Evolutionary conservation across 2,888 invertebrate genomes (phyloP).

Genomic region (Gnatocerus cornutus): DNA sequence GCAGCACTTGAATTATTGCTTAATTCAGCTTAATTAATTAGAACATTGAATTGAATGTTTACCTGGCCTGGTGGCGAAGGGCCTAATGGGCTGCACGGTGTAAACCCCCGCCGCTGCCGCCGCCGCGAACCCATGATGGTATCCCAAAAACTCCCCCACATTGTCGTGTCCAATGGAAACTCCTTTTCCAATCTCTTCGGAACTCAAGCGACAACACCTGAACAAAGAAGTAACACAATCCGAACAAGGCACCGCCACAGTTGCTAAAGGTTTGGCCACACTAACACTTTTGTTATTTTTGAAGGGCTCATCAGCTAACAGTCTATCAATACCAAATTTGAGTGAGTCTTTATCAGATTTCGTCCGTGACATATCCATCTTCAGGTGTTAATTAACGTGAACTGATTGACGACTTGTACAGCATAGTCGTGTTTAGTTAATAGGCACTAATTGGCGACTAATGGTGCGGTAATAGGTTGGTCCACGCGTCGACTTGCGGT

Average conservation of each 20-base stretch:
- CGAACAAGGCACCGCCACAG: slow-evolving; percentile 73
- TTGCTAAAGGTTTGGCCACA: slow-evolving; percentile 65
- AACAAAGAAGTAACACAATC: slow-evolving; percentile 79
- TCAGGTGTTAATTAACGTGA: slow-evolving; percentile 15
- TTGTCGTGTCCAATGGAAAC: slow-evolving; percentile 40
- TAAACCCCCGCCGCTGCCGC: slow-evolving; percentile 54
- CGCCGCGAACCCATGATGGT: slow-evolving; percentile 49
- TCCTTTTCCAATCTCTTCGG: slow-evolving; percentile 23
- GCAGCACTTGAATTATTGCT: too few species aligned
- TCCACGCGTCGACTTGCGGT: slow-evolving; percentile 56
- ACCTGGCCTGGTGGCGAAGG: slow-evolving; percentile 68
- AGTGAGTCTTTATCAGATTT: slow-evolving; percentile 69
- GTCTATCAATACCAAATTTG: slow-evolving; percentile 83
- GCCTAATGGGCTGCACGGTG: slow-evolving; percentile 68
- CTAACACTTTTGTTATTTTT: slow-evolving; percentile 38
- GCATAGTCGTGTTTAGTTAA: slow-evolving; percentile 50
- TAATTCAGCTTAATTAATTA: too few species aligned
- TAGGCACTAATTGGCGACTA: slow-evolving; percentile 61
- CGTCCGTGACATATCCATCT: slow-evolving; percentile 51
- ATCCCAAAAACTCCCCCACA: slow-evolving; percentile 52
- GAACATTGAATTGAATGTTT: too few species aligned
- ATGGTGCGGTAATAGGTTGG: slow-evolving; percentile 60
- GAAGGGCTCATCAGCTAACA: slow-evolving; percentile 67
- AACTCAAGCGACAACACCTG: slow-evolving; percentile 74
- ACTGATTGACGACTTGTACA: slow-evolving; percentile 20